Evolutionary conservation across 2,888 invertebrate species (phyloP).

Genomic region (Homarus gammarus): DNA sequence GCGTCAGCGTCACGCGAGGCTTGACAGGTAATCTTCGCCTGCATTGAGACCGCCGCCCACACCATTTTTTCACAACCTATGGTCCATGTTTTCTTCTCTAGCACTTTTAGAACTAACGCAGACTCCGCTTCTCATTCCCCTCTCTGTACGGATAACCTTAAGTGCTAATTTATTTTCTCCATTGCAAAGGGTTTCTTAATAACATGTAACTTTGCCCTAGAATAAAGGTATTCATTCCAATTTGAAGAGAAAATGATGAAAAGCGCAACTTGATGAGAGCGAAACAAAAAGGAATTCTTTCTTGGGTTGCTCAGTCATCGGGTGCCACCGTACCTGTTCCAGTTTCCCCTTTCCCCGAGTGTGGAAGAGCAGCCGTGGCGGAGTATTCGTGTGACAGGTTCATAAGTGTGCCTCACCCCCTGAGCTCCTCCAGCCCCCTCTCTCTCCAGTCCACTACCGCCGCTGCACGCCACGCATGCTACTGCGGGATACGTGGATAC

Average conservation of each 20-base stretch:
- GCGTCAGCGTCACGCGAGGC: conserved; percentile 38
- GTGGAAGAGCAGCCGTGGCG: not conserved
- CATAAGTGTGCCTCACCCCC: conserved; percentile 38
- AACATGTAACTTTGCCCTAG: too few species aligned
- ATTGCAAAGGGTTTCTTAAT: too few species aligned
- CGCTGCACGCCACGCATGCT: not conserved
- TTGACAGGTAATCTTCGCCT: conserved; percentile 65
- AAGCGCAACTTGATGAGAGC: not conserved
- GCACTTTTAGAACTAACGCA: not conserved
- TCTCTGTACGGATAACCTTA: too few species aligned
- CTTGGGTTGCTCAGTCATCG: not conserved
- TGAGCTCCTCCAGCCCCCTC: not conserved
- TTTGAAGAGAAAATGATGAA: too few species aligned
- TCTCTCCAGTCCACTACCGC: not conserved
- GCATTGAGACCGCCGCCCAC: conserved; percentile 53
- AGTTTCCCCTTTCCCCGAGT: conserved; percentile 33
- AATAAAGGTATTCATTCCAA: too few species aligned
- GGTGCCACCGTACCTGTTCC: not conserved
- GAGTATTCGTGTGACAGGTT: conserved; percentile 41
- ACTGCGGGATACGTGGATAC: too few species aligned
- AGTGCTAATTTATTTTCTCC: too few species aligned
- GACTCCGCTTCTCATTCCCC: too few species aligned
- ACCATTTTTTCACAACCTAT: not conserved
- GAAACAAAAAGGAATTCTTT: conserved; percentile 20
- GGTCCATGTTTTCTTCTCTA: not conserved